phyloP scores from a whole-genome alignment of 2,888 invertebrate species.

The Choristoneura rosaceana region DNA sequence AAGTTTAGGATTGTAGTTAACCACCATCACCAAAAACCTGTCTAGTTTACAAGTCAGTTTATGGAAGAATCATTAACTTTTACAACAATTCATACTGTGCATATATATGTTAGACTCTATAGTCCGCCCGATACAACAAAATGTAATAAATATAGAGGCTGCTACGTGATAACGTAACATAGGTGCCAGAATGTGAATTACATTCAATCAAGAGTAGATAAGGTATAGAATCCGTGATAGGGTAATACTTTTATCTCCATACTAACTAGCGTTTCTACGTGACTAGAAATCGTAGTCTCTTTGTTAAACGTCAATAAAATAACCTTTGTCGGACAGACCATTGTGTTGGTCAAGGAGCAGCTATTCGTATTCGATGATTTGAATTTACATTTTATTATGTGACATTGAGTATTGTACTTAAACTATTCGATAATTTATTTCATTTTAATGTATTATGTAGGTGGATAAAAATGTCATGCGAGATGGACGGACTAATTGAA shows the following conservation, averaged over 20 bases:
- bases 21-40: slow-evolving; percentile 18
- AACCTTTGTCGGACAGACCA: not conserved
- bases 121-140: not conserved
- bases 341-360: not conserved
- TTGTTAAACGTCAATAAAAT: not conserved
- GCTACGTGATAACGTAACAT: slow-evolving; percentile 9
- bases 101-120: slow-evolving; percentile 17
- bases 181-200: slow-evolving; percentile 9
- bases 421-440: not conserved
- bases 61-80: slow-evolving; percentile 6
- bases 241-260: slow-evolving; percentile 20
- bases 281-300: not conserved
- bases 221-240: slow-evolving; percentile 24
- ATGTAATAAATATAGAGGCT: not conserved
- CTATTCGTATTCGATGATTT: not conserved
- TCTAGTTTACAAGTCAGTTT: slow-evolving; percentile 16
- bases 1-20: slow-evolving; percentile 4
- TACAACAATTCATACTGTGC: not conserved
- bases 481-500: too few relatives aligned
- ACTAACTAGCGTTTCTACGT: slow-evolving; percentile 6
- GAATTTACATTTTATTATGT: slow-evolving; percentile 1
- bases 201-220: slow-evolving; percentile 33
- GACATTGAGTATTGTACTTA: not conserved
- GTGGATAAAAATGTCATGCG: too few relatives aligned
- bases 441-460: too few relatives aligned